Evolutionary conservation across 2,888 invertebrate genomes (phyloP).

Genomic region (Andrena praecox): DNA sequence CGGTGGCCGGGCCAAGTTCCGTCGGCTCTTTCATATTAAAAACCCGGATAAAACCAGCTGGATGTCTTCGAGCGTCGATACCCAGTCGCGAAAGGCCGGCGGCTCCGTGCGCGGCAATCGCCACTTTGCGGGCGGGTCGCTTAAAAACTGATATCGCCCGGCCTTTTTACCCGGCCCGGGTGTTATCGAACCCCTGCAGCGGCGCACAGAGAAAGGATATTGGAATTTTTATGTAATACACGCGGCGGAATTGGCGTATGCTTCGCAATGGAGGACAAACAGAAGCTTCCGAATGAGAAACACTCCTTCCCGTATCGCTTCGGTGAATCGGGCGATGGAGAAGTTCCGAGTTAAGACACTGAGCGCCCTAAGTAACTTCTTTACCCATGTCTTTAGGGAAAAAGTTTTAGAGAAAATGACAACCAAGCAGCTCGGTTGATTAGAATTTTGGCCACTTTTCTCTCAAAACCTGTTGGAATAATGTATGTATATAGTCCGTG

Average conservation of each 20-base stretch:
- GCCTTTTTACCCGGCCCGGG: not conserved
- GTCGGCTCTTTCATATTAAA: not conserved
- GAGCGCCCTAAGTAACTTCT: too few species aligned
- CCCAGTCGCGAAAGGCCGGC: not conserved
- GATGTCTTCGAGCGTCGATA: not conserved
- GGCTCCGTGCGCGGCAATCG: not conserved
- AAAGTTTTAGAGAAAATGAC: too few species aligned
- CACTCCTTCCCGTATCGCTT: too few species aligned
- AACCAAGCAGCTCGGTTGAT: too few species aligned
- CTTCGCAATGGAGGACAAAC: slow-evolving; percentile 21
- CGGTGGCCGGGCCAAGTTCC: not conserved
- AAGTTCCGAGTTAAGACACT: too few species aligned
- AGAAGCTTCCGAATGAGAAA: not conserved
- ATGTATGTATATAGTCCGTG: too few species aligned
- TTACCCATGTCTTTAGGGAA: too few species aligned
- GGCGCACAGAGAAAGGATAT: slow-evolving; percentile 35
- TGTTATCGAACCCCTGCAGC: slow-evolving; percentile 19
- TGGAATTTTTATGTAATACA: slow-evolving; percentile 46
- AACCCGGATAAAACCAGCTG: not conserved
- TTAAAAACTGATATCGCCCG: slow-evolving; percentile 21
- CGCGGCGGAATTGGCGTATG: slow-evolving; percentile 14
- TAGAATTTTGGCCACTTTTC: too few species aligned
- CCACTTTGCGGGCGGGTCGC: slow-evolving; percentile 12
- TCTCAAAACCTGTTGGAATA: too few species aligned
- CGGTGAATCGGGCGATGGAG: too few species aligned